Base-by-base conservation (phyloP, 2,888 invertebrate species). In the Spodoptera exigua region DNA sequence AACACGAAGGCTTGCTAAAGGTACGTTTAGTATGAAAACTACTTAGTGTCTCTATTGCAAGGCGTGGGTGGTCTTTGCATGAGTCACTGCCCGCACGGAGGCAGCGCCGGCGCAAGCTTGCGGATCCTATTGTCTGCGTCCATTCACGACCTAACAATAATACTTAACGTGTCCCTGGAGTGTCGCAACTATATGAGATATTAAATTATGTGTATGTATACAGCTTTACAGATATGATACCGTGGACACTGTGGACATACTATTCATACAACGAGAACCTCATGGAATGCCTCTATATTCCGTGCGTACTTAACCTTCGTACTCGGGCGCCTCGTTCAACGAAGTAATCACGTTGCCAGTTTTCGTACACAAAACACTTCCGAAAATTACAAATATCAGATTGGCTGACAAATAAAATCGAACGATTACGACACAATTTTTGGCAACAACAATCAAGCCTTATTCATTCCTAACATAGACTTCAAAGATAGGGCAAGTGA, bases 101-200 rank as follows among this genome's bases (percentile, higher is more conserved):
- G 62, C 72, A 75, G 72, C 65, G 68, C 55, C 37, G 55, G 70
- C 74, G 78, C 80, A 78, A 63, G 73, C 74, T 76, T 60, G 65
- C 74, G 76, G 76, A 72, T 72, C 78, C 74, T 78, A 86, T 88
- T 88, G 84, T 88, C 76, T 53, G 81, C 81, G 78, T 80, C 83
- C 86, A 90, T 90, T 88, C 86, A 89, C 86, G 78, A 81, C 74
- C 74, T 74, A 57, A 66, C 63, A 61, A 27, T 27, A 27, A 27
- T 27, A 27, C 27, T 27, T 27, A 27, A 46, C 64, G 56, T 54
- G 70, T 61, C 66, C 63, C 60, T 74, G 77, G 17, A 55, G 60
- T 56, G 60, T 69, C 53, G 60, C 55, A 70, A 65, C 44, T 74
- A 43, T 74, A 43, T 34, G 21, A 16, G 47, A 17, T 56, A 39